phyloP scores from a whole-genome alignment of 2,888 invertebrate species.

The Isotomurus palustris region DNA sequence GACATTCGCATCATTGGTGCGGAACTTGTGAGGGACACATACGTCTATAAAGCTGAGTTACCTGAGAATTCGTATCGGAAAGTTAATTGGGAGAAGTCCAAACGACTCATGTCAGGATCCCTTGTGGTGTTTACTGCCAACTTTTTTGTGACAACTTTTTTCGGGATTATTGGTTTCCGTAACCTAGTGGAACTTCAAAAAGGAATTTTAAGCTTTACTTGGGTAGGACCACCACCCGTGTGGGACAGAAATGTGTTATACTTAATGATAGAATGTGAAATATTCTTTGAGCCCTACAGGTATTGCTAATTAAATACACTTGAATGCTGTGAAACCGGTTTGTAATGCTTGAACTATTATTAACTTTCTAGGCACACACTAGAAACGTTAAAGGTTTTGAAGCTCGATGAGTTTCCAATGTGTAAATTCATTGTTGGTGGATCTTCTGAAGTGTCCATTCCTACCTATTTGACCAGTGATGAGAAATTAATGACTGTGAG shows the following conservation, averaged over 20 bases:
- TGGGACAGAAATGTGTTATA: slow-evolving; percentile 50
- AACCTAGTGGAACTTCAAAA: slow-evolving; percentile 56
- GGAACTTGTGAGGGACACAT: slow-evolving; percentile 22
- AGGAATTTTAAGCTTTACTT: slow-evolving; percentile 53
- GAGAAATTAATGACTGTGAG: slow-evolving; percentile 17
- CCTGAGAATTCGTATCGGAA: slow-evolving; percentile 48
- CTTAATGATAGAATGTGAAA: slow-evolving; percentile 69
- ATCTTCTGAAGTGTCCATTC: slow-evolving; percentile 48
- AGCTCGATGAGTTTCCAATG: slow-evolving; percentile 61
- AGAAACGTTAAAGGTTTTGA: slow-evolving; percentile 56
- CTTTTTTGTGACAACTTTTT: slow-evolving; percentile 63
- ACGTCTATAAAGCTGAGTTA: slow-evolving; percentile 36
- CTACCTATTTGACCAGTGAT: slow-evolving; percentile 50
- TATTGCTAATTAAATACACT: slow-evolving; percentile 61
- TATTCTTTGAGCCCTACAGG: slow-evolving; percentile 77
- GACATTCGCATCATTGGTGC: slow-evolving; percentile 26
- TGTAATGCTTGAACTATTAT: too few relatives aligned
- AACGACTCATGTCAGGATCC: slow-evolving; percentile 66
- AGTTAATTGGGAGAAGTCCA: slow-evolving; percentile 54
- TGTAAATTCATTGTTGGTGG: slow-evolving; percentile 62
- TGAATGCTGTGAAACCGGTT: too few relatives aligned
- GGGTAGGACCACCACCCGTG: slow-evolving; percentile 37
- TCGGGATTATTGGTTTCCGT: slow-evolving; percentile 64
- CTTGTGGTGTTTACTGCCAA: slow-evolving; percentile 67
- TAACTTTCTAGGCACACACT: slow-evolving; percentile 33